Evolutionary conservation across 2,888 invertebrate species (phyloP).

Genomic region (Caenorhabditis sp.): DNA sequence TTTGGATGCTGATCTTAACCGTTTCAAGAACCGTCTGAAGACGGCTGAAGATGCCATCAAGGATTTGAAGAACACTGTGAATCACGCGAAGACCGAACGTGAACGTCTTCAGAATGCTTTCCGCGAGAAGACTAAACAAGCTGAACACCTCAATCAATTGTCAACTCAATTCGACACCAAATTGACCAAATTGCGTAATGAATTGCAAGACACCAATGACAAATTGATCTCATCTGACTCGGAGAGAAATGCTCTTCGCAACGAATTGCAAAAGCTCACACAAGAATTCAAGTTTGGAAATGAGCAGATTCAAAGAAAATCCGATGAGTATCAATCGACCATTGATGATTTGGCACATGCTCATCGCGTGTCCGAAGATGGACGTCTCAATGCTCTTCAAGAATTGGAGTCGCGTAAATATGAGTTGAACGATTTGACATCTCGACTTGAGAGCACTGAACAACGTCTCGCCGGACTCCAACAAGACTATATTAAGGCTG

Average conservation of each 20-base stretch:
- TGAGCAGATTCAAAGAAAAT: conserved; percentile 69
- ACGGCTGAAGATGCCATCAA: conserved; percentile 60
- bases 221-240: conserved; percentile 66
- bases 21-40: conserved; percentile 58
- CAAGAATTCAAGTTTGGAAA: conserved; percentile 68
- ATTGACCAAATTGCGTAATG: conserved; percentile 61
- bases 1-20: conserved; percentile 57
- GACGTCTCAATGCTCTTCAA: conserved; percentile 67
- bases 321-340: conserved; percentile 67
- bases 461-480: conserved; percentile 64
- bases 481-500: conserved; percentile 68
- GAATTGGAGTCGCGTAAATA: conserved; percentile 67
- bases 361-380: conserved; percentile 66
- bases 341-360: conserved; percentile 67
- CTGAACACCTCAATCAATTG: conserved; percentile 65
- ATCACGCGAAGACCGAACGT: conserved; percentile 60
- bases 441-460: conserved; percentile 69
- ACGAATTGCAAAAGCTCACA: conserved; percentile 59
- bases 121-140: conserved; percentile 67
- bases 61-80: conserved; percentile 58
- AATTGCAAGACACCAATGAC: conserved; percentile 65
- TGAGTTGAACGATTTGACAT: conserved; percentile 65
- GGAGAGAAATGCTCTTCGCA: conserved; percentile 60
- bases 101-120: conserved; percentile 66
- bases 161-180: conserved; percentile 63